These are phyloP conservation scores for Diadegma fenestrale DNA, from an alignment of 2,888 invertebrate genomes.

Conservation along the genomic window DNA sequence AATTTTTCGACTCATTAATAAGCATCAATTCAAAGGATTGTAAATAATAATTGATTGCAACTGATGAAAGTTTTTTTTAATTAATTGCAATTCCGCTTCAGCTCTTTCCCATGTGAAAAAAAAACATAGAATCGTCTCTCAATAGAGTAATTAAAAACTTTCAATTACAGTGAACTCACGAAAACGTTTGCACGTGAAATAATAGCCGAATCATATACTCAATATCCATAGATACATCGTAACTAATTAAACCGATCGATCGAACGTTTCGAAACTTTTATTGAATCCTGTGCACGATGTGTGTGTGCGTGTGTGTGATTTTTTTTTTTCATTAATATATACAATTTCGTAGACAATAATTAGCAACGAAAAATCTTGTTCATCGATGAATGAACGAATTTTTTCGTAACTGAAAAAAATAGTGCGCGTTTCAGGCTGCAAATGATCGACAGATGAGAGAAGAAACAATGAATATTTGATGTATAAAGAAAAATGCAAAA, in stretches of 20 bases:
- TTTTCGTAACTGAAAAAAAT: conserved; percentile 1
- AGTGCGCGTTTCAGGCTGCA: conserved; percentile 57
- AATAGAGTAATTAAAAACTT: not conserved
- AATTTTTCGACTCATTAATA: not conserved
- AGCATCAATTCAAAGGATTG: conserved; percentile 1
- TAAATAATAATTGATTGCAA: not conserved
- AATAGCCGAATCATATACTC: not conserved
- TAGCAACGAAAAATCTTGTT: conserved; percentile 3
- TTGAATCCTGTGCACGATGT: conserved; percentile 6
- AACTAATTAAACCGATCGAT: conserved; percentile 2
- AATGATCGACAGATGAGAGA: conserved; percentile 21
- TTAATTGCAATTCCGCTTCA: not conserved
- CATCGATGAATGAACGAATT: conserved; percentile 1
- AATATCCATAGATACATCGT: not conserved
- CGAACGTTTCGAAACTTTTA: conserved; percentile 4
- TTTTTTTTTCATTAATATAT: not conserved
- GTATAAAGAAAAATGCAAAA: not conserved
- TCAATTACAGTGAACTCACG: too few species aligned
- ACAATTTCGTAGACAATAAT: conserved; percentile 9
- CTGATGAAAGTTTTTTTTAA: not conserved
- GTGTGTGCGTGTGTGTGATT: not conserved
- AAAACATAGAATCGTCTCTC: not conserved
- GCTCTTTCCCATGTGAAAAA: not conserved
- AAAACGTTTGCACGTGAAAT: not conserved
- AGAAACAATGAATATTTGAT: not conserved